Evolutionary conservation across 2,888 invertebrate species (phyloP), one percentile per base, ranked within the genome.

Genomic region (Blastobasis lacticolella): DNA sequence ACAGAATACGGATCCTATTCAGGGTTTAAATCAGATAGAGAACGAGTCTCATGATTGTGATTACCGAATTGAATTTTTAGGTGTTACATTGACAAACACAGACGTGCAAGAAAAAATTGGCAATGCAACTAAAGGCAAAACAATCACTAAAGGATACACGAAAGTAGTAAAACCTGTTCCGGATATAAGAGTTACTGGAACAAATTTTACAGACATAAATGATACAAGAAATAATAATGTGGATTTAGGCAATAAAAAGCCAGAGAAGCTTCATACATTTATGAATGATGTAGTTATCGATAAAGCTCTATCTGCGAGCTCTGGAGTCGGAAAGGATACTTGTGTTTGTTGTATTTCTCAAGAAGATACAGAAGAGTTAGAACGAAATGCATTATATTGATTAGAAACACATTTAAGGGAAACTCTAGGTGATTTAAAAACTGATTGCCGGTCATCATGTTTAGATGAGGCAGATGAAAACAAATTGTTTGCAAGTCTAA

Each of bases 301-400:
- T 23, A 23, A 23, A 23, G 23, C 23, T 23, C 1, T 23, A 23
- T 23, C 23, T 23, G 23, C 23, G 23, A 23, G 23, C 23, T 23
- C 23, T 23, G 23, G 2, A 2, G 23, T 23, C 23, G 23, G 23
- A 23, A 48, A 59, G 44, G 65, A 69, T 54, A 56, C 59, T 49
- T 83, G 86, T 60, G 58, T 81, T 49, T 86, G 84, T 59, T 83
- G 81, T 55, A 52, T 41, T 44, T 46, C 54, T n/a, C 61, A 49
- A 38, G 74, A 73, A 36, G 64, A 71, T 46, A 63, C 71, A 38
- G 69, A 67, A 49, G 77, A 88, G 46, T 70, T 88, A 57, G 86
- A 87, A 72, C 58, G 75, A 1, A 87, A 88, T 58, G 66, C 79
- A 40, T 87, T 83, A 66, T 62, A 78, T 53, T 73, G 87, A 55